Percentiles rank a stretch among this genome's conserved stretches.
Evolutionary conservation across 2,797 vertebrate species (phyloP).

Genomic region (Halcyon chelicuti): DNA sequence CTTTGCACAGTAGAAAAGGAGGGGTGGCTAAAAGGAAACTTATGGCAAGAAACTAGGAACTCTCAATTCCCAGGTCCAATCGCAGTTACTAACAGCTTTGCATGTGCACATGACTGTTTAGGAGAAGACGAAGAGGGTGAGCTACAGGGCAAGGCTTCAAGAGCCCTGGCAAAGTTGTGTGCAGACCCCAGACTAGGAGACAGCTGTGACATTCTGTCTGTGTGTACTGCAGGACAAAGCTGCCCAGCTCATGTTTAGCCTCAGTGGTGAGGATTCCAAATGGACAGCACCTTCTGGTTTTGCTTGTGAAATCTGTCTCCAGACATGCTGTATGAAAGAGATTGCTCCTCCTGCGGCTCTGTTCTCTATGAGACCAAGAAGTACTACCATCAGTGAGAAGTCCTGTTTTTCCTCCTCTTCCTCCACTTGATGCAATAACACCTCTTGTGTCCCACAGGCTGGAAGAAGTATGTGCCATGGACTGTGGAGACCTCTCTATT

Average conservation of each 20-base stretch:
- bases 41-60: not conserved
- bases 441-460: slow-evolving; percentile 37
- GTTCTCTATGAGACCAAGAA: not conserved
- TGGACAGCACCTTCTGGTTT: not conserved
- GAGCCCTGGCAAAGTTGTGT: not conserved
- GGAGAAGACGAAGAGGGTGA: not conserved
- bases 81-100: not conserved
- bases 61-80: not conserved
- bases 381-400: not conserved
- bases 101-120: not conserved
- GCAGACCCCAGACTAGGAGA: not conserved
- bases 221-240: not conserved
- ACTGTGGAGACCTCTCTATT: slow-evolving; percentile 37
- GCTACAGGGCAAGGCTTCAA: not conserved
- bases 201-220: not conserved
- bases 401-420: not conserved
- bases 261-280: not conserved
- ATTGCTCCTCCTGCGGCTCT: not conserved
- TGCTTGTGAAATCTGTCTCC: not conserved
- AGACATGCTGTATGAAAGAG: not conserved
- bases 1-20: not conserved
- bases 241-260: not conserved
- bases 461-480: slow-evolving; percentile 1
- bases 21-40: not conserved
- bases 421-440: slow-evolving; percentile 13